Evolutionary conservation across 2,888 invertebrate genomes (phyloP), one percentile per base, ranked within the genome.

Genomic region (Callosobruchus maculatus): DNA sequence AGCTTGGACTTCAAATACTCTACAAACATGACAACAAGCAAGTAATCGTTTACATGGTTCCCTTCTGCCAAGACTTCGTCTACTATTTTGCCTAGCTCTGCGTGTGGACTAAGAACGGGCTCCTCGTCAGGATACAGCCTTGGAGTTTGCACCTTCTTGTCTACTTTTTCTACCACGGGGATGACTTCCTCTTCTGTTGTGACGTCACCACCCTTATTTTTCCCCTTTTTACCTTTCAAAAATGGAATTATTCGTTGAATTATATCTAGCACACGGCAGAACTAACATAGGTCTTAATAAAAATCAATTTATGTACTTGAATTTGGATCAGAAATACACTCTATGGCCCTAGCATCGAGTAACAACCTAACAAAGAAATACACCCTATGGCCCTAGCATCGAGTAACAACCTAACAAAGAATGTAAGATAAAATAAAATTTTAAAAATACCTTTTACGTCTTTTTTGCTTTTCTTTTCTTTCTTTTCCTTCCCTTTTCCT

Each of bases 141-240:
- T 22, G 92, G 91, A 20, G 92, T 92, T 86, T 92, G 92, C 0
- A 90, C 89, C 81, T 88, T 86, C 83, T 91, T 91, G 21, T 81
- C 81, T 13, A 22, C 67, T 67, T 79, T 77, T 49, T 73, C 80
- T 79, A 71, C 73, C 22, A 49, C 70, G 5, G 30, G 70, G 72
- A 73, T 70, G 67, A 68, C 70, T 76, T 78, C 72, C 26, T 76
- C 66, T 75, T 74, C 76, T 75, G 78, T 73, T 70, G 74, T 74
- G 18, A 72, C 5, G 72, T 68, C 73, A 13, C 73, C 73, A 13
- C 73, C 66, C 9, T 68, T 26, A 3, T 20, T 67, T 67, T 26
- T 71, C 22, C 68, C 49, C 2, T 7, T 67, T 21, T 72, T 69
- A 68, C 70, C 67, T 72, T 21, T 49, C 49, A 49, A 1, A 5